These are phyloP conservation scores for Megaceryle torquata DNA, from an alignment of 2,113 vertebrate genomes.

Conservation along the genomic window DNA sequence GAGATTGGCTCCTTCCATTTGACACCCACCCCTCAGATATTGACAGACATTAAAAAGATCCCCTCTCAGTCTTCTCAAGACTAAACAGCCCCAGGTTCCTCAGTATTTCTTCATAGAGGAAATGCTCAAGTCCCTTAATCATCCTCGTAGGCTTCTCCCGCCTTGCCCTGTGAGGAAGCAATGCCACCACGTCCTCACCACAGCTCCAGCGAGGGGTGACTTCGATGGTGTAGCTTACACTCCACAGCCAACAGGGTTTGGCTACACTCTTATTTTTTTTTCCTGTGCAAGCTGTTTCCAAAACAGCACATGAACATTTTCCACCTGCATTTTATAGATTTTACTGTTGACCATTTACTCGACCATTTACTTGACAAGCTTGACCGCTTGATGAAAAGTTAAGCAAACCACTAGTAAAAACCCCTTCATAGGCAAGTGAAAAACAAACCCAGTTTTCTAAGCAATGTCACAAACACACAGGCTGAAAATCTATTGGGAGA, in stretches of 20 bases:
- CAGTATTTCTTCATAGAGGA: too few relatives aligned
- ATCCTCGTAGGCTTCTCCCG: not conserved
- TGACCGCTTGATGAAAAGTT: not conserved
- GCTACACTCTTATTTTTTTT: not conserved
- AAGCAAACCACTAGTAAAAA: not conserved
- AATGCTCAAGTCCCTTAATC: too few relatives aligned
- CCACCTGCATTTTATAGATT: not conserved
- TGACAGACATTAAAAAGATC: too few relatives aligned
- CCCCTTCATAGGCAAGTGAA: not conserved
- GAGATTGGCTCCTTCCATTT: too few relatives aligned
- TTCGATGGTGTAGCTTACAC: rapidly evolving
- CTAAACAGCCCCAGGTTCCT: too few relatives aligned
- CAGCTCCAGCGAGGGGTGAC: rapidly evolving
- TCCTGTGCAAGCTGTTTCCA: not conserved
- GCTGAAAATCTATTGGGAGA: not conserved
- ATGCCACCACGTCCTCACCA: not conserved
- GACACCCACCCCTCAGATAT: too few relatives aligned
- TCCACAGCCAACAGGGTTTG: not conserved
- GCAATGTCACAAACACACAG: not conserved
- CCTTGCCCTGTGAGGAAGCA: rapidly evolving
- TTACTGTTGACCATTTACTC: not conserved
- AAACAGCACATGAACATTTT: not conserved
- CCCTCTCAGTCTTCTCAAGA: too few relatives aligned
- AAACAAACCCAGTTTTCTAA: not conserved
- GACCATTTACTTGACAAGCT: not conserved